Base-by-base conservation (phyloP, 2,797 vertebrate genomes). In the Dendrocincla tyrannina region DNA sequence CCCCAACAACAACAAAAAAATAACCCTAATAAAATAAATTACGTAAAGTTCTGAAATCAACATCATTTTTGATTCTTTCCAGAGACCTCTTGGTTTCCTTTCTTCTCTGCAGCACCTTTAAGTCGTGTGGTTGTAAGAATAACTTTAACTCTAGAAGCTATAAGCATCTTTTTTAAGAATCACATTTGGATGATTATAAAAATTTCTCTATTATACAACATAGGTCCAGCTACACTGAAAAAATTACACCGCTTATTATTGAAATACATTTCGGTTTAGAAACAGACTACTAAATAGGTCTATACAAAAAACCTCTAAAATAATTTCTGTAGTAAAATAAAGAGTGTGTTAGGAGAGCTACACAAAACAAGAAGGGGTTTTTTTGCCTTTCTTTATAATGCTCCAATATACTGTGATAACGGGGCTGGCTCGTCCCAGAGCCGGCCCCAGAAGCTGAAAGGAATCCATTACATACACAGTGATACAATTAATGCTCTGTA, bases 291-390 rank as follows among this genome's bases (percentile, higher is more conserved):
- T 98, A 98, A 98, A 98, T 97, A 98, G 97, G 97, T 97, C 98
- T 98, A 98, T 98, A 98, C 98, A 98, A 98, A 98, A 98, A 98
- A 97, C 97, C 97, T 98, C 98, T 98, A 98, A 98, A 98, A 98
- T 98, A 98, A 98, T 98, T 98, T 98, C 97, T 97, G 98, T 98
- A 98, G 97, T 98, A 98, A 98, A 98, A 98, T 98, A 98, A 98
- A 98, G 97, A 97, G 97, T 97, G 98, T 88, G 95, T 98, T 98
- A 98, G 97, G 97, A 98, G 97, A 98, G 97, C 97, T 98, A 98
- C 97, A 97, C 97, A 96, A 33, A 97, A 97, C 96, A 93, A 97
- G 94, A 89, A 85, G 62, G 60, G 90, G 37, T 39, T 80, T 94
- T 91, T 92, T 94, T 85, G 42, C 93, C 88, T 97, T 95, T 96